Conservation (phyloP, 2,888 invertebrate species). For the Hydropsyche betteni region DNA sequence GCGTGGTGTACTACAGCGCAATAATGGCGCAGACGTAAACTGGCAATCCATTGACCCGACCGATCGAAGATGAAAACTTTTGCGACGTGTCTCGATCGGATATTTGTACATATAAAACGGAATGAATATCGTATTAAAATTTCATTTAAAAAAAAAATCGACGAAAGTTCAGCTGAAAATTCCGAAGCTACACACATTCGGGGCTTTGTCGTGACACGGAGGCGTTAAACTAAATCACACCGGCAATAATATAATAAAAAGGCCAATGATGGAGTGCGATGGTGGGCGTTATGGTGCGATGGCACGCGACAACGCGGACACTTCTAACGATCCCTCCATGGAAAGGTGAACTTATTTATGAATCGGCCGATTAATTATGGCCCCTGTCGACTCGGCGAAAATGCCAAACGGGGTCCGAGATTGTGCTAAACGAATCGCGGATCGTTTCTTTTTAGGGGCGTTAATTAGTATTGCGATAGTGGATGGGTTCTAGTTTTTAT, state of each 20-base stretch:
- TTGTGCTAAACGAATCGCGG: too few relatives aligned
- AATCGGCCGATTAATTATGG: background rate
- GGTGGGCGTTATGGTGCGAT: slow-evolving; percentile 12
- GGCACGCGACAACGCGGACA: slow-evolving; percentile 32
- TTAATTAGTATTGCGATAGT: background rate
- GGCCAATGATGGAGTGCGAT: slow-evolving; percentile 38
- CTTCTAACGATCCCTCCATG: background rate
- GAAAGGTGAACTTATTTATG: slow-evolving; percentile 6
- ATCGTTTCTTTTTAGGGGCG: background rate
- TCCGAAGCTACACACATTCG: background rate
- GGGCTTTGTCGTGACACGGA: slow-evolving; percentile 26
- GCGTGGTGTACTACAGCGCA: background rate
- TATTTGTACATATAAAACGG: too few relatives aligned
- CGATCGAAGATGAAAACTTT: background rate
- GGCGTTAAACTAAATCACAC: slow-evolving; percentile 42
- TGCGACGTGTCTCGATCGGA: background rate
- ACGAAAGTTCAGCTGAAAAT: slow-evolving; percentile 15
- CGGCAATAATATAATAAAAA: slow-evolving; percentile 38
- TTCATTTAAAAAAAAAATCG: slow-evolving; percentile 34
- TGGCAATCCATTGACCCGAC: slow-evolving; percentile 44
- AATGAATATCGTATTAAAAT: background rate
- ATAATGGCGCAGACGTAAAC: slow-evolving; percentile 42
- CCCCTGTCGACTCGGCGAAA: background rate
- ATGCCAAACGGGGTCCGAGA: background rate
- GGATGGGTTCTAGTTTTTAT: too few relatives aligned